A percentile compares a stretch with the other conserved stretches of the same genome.
These are phyloP conservation scores for Mechanitis mazaeus DNA, from an alignment of 2,888 invertebrate species.

Conservation along the genomic window DNA sequence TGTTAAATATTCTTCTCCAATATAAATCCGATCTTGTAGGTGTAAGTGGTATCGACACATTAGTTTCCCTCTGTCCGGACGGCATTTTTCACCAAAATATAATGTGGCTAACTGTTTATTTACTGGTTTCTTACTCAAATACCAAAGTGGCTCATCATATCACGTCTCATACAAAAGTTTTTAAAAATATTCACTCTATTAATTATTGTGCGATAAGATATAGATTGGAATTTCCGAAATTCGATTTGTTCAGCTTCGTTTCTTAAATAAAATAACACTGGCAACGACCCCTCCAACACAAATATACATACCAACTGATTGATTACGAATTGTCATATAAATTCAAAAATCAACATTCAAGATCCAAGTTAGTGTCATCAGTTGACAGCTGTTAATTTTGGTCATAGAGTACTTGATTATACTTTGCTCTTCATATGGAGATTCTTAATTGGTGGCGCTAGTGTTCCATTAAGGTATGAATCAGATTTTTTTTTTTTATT, in stretches of 20 bases:
- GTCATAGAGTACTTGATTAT: too few relatives aligned
- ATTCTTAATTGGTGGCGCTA: too few relatives aligned
- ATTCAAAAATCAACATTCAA: constrained; percentile 2
- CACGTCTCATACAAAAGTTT: neutral
- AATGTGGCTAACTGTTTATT: constrained; percentile 30
- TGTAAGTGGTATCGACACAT: constrained; percentile 63
- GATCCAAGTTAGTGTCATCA: neutral
- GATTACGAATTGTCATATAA: neutral
- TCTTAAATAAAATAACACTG: neutral
- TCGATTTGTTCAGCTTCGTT: neutral
- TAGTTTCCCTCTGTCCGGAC: constrained; percentile 54
- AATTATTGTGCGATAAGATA: neutral
- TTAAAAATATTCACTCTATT: neutral
- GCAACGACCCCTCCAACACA: neutral
- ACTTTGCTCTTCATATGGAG: too few relatives aligned
- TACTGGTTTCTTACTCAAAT: constrained; percentile 22
- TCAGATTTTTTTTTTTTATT: too few relatives aligned
- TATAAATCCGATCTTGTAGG: constrained; percentile 67
- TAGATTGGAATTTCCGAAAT: neutral
- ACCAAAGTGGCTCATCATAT: constrained; percentile 24
- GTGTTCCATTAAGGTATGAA: too few relatives aligned
- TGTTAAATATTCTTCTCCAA: constrained; percentile 72
- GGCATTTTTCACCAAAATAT: constrained; percentile 56
- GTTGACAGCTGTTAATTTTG: neutral
- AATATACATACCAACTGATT: neutral